Evolutionary conservation across 2,888 invertebrate genomes (phyloP).

Genomic region (Philhelius pedissequus): DNA sequence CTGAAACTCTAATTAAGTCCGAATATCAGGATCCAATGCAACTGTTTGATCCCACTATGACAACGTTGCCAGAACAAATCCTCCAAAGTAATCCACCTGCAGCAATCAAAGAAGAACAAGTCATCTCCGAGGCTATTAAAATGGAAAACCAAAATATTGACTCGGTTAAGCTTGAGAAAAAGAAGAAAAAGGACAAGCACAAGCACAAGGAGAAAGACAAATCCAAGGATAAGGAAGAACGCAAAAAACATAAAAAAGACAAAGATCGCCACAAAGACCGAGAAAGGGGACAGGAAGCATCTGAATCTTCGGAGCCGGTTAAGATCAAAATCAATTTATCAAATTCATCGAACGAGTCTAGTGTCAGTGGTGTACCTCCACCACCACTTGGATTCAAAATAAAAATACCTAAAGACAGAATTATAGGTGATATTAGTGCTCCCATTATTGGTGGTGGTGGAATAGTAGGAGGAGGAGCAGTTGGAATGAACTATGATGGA

Average conservation of each 20-base stretch:
- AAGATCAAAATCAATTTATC: constrained; percentile 80
- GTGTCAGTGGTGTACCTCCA: constrained; percentile 69
- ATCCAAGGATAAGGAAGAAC: constrained; percentile 85
- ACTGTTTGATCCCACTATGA: constrained; percentile 73
- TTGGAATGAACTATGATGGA: constrained; percentile 21
- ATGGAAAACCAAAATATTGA: constrained; percentile 56
- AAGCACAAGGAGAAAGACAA: constrained; percentile 90
- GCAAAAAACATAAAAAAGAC: constrained; percentile 87
- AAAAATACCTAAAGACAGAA: constrained; percentile 88
- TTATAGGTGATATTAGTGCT: constrained; percentile 80
- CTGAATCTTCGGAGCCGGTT: constrained; percentile 71
- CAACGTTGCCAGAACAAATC: constrained; percentile 78
- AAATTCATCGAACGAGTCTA: constrained; percentile 68
- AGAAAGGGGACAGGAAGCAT: constrained; percentile 71
- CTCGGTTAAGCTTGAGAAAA: constrained; percentile 77
- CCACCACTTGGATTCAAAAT: constrained; percentile 84
- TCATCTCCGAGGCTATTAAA: constrained; percentile 34
- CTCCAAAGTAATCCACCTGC: constrained; percentile 76
- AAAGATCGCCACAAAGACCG: constrained; percentile 80
- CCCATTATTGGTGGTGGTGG: constrained; percentile 6
- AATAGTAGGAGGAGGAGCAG: background rate
- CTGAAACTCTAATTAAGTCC: constrained; percentile 72
- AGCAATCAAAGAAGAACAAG: constrained; percentile 57
- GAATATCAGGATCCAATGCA: constrained; percentile 75
- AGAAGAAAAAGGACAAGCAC: constrained; percentile 88